These are phyloP conservation scores for Hestina assimilis DNA, from an alignment of 1,140 invertebrate species.

Conservation along the genomic window DNA sequence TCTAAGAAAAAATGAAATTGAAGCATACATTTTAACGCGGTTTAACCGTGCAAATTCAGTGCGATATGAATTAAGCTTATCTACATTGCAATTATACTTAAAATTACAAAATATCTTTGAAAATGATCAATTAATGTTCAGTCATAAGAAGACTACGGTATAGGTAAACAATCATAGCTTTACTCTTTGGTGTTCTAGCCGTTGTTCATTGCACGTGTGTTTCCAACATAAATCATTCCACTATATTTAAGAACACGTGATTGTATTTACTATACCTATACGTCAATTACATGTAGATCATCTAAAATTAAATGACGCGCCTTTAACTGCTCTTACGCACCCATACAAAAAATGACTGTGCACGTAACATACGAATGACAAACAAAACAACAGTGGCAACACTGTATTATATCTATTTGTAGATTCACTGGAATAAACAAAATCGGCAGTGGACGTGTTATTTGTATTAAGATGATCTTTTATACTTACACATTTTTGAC, in stretches of 20 bases:
- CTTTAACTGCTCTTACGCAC: too few relatives aligned
- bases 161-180: slow-evolving; percentile 47
- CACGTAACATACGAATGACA: too few relatives aligned
- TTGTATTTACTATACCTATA: slow-evolving; percentile 29
- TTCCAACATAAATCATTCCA: slow-evolving; percentile 23
- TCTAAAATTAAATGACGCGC: too few relatives aligned
- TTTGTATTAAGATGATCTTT: too few relatives aligned
- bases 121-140: slow-evolving; percentile 33
- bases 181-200: slow-evolving; percentile 76
- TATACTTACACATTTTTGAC: background rate
- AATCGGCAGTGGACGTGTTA: too few relatives aligned
- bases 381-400: too few relatives aligned
- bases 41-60: slow-evolving; percentile 41
- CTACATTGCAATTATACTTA: slow-evolving; percentile 18
- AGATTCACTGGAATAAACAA: too few relatives aligned
- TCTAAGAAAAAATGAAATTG: slow-evolving; percentile 24
- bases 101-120: slow-evolving; percentile 23
- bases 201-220: slow-evolving; percentile 45
- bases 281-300: too few relatives aligned
- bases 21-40: slow-evolving; percentile 26
- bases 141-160: slow-evolving; percentile 38
- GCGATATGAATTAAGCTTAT: slow-evolving; percentile 18
- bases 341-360: too few relatives aligned
- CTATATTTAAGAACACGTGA: slow-evolving; percentile 31
- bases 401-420: too few relatives aligned